A percentile compares a stretch with the other conserved stretches of the same genome.
These are phyloP conservation scores for Nesospiza acunhae DNA, from an alignment of 2,113 vertebrate species.

Conservation along the genomic window DNA sequence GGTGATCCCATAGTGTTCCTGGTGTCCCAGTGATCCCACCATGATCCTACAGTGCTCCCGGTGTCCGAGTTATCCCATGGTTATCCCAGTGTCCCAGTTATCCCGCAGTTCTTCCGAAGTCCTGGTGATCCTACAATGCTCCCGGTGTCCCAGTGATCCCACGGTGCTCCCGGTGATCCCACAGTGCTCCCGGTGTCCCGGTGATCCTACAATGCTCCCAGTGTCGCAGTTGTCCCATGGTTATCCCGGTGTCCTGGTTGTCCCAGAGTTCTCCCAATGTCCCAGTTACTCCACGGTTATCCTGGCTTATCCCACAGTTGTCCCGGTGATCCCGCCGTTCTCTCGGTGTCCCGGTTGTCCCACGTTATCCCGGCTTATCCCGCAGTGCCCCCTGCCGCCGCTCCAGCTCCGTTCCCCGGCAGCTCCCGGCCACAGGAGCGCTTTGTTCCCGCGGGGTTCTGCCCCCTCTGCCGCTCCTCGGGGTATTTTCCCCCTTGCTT, in stretches of 20 bases:
- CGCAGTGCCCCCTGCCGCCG: slow-evolving; percentile 40
- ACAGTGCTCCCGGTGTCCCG: background rate
- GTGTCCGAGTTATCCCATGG: background rate
- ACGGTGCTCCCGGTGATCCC: background rate
- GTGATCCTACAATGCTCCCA: too few species aligned
- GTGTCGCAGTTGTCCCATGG: too few species aligned
- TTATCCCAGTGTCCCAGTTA: background rate
- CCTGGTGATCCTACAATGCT: too few species aligned
- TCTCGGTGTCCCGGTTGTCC: background rate
- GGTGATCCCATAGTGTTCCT: too few species aligned
- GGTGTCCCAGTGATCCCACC: background rate
- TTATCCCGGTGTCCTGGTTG: background rate
- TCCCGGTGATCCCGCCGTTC: rapidly evolving
- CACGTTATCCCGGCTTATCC: background rate
- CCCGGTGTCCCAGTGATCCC: too few species aligned
- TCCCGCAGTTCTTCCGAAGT: too few species aligned
- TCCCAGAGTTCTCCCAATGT: background rate
- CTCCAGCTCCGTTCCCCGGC: background rate
- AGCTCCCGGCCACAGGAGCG: background rate
- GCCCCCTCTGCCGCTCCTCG: background rate
- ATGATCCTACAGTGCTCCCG: background rate
- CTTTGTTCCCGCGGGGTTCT: background rate
- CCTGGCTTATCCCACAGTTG: too few species aligned
- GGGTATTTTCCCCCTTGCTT: background rate
- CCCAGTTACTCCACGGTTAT: rapidly evolving